Conservation (phyloP, 2,113 vertebrate species). For the Meles meles region DNA sequence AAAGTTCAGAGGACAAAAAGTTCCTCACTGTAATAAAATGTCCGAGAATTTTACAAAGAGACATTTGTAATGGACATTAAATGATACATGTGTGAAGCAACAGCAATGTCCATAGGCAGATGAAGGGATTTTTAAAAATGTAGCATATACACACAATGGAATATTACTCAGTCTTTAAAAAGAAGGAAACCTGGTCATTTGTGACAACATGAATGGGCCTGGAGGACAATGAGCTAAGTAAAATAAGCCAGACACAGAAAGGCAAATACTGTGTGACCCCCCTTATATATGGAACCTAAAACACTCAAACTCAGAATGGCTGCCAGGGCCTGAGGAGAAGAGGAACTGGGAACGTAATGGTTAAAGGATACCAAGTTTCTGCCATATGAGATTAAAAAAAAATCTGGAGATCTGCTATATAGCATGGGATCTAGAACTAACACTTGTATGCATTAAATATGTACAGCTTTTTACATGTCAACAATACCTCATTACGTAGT, state of each 20-base stretch:
- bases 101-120: neutral
- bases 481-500: neutral
- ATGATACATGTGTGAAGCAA: constrained; percentile 4
- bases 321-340: neutral
- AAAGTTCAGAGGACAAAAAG: constrained; percentile 19
- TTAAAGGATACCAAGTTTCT: neutral
- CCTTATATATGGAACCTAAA: neutral
- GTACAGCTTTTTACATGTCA: neutral
- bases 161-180: neutral
- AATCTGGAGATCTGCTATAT: neutral
- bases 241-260: neutral
- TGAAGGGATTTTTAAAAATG: neutral
- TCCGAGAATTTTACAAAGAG: constrained; percentile 21
- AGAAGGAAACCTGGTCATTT: neutral
- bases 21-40: neutral
- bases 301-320: neutral
- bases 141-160: neutral
- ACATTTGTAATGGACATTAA: constrained; percentile 2
- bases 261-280: neutral
- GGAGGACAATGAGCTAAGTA: neutral
- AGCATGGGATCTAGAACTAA: neutral
- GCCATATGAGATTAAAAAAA: neutral
- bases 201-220: neutral
- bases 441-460: neutral
- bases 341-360: neutral